These are phyloP conservation scores for Parnassius glacialis DNA, from an alignment of 2,888 invertebrate genomes.

Conservation along the genomic window DNA sequence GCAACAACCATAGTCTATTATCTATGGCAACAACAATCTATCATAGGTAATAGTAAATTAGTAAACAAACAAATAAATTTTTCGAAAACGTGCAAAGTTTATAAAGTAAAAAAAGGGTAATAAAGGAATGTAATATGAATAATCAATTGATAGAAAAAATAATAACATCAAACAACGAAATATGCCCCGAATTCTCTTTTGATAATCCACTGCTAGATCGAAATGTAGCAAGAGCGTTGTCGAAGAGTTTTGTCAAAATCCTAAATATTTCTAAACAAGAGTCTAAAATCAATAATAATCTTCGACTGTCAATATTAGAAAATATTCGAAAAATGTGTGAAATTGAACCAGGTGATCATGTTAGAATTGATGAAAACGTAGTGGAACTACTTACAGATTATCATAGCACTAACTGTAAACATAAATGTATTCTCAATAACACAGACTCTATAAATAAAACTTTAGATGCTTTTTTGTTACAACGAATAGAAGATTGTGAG, in stretches of 20 bases:
- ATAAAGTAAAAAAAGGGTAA: no score
- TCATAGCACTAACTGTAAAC: conserved; percentile 43
- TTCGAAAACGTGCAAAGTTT: no score
- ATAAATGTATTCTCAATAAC: conserved; percentile 16
- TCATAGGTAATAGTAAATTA: no score
- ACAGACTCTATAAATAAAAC: conserved; percentile 37
- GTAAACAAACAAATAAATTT: no score
- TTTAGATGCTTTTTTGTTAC: conserved; percentile 58
- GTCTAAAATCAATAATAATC: conserved; percentile 50
- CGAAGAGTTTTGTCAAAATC: conserved; percentile 64
- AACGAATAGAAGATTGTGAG: conserved; percentile 47
- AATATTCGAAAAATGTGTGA: conserved; percentile 61
- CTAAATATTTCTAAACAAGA: conserved; percentile 50
- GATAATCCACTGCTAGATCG: conserved; percentile 62
- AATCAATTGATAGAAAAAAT: conserved; percentile 58
- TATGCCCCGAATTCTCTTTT: conserved; percentile 53
- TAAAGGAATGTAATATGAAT: conserved; percentile 46
- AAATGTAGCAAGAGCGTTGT: conserved; percentile 55
- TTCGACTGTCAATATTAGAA: conserved; percentile 54
- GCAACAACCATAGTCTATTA: no score
- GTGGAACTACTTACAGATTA: conserved; percentile 46
- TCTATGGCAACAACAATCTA: no score
- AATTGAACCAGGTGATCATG: conserved; percentile 51
- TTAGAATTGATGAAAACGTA: conserved; percentile 49
- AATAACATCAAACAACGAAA: conserved; percentile 49